phyloP scores from a whole-genome alignment of 2,888 invertebrate genomes.

The Cistogaster globosa region DNA sequence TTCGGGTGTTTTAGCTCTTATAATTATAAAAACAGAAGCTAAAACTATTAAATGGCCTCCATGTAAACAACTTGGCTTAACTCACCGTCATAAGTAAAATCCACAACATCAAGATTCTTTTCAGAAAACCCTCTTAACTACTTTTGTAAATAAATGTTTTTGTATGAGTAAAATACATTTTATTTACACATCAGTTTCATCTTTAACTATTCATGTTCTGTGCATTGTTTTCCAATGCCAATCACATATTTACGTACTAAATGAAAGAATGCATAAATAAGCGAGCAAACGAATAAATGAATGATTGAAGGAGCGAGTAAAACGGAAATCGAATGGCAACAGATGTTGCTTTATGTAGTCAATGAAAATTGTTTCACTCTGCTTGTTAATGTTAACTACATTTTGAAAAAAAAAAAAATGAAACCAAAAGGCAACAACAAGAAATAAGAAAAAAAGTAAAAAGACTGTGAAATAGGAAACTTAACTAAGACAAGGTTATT shows the following conservation, averaged over 20 bases:
- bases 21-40: too few species aligned
- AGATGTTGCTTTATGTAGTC: constrained; percentile 50
- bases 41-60: too few species aligned
- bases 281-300: neutral
- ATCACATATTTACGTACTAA: constrained; percentile 28
- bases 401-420: constrained; percentile 54
- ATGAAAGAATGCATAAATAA: neutral
- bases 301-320: neutral
- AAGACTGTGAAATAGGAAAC: constrained; percentile 16
- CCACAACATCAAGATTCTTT: too few species aligned
- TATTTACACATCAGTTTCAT: neutral
- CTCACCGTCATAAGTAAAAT: too few species aligned
- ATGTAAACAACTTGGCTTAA: too few species aligned
- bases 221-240: constrained; percentile 50
- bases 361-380: constrained; percentile 44
- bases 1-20: too few species aligned
- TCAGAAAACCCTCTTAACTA: too few species aligned
- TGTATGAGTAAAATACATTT: neutral
- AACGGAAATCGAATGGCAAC: constrained; percentile 43
- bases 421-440: constrained; percentile 9
- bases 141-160: neutral
- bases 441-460: neutral
- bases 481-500: constrained; percentile 12
- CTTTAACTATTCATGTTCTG: neutral
- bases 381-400: constrained; percentile 60